phyloP scores from a whole-genome alignment of 1,140 invertebrate species.

The Fopius arisanus region DNA sequence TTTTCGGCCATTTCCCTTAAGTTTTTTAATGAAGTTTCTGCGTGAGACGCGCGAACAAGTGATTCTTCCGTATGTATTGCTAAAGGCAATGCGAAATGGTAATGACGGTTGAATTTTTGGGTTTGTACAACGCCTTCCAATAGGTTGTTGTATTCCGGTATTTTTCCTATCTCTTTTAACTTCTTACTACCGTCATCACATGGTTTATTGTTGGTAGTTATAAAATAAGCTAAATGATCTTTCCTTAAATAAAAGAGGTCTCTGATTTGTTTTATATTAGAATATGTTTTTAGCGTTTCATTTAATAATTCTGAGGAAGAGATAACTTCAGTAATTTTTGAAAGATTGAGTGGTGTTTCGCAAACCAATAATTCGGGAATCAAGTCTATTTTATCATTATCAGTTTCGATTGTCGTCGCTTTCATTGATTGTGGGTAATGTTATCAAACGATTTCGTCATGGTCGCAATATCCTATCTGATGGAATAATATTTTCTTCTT shows the following conservation, averaged over 20 bases:
- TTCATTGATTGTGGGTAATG: too few relatives aligned
- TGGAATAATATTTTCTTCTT: too few relatives aligned
- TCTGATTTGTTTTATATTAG: background rate
- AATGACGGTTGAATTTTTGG: background rate
- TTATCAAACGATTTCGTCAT: too few relatives aligned
- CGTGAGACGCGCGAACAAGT: background rate
- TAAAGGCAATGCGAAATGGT: background rate
- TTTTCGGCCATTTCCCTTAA: background rate
- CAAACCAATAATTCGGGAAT: too few relatives aligned
- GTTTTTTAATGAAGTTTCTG: background rate
- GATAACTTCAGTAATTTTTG: too few relatives aligned
- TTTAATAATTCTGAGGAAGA: too few relatives aligned
- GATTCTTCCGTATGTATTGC: background rate
- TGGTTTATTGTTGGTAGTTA: background rate
- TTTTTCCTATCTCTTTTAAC: constrained; percentile 7
- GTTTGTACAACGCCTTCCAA: background rate
- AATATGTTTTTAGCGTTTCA: too few relatives aligned
- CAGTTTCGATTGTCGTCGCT: too few relatives aligned
- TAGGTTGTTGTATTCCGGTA: background rate
- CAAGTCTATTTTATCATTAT: too few relatives aligned
- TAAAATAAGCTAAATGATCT: constrained; percentile 9
- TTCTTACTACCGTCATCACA: background rate
- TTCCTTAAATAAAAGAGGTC: background rate
- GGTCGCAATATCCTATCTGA: too few relatives aligned
- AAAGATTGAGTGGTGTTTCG: too few relatives aligned